A percentile compares a stretch with the other conserved stretches of the same genome.
These are phyloP conservation scores for Centropus unirufus DNA, from an alignment of 2,113 vertebrate species.

Conservation along the genomic window DNA sequence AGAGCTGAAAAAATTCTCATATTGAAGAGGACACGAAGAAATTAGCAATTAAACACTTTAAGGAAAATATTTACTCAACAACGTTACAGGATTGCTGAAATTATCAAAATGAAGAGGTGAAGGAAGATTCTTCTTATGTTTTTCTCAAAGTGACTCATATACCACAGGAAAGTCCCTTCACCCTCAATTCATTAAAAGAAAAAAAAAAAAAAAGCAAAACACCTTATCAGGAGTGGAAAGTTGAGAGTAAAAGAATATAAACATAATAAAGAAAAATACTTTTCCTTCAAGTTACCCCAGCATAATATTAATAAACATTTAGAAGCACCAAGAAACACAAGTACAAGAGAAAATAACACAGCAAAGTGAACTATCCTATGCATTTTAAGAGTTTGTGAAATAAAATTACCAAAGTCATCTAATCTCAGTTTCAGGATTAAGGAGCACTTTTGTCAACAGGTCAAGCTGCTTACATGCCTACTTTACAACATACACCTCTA, in stretches of 20 bases:
- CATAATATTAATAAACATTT: background rate
- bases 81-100: background rate
- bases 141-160: background rate
- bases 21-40: background rate
- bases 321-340: background rate
- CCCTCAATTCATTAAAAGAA: background rate
- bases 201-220: background rate
- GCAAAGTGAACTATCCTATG: background rate
- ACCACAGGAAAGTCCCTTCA: background rate
- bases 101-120: slow-evolving; percentile 19
- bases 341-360: background rate
- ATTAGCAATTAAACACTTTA: background rate
- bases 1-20: background rate
- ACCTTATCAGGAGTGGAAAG: background rate
- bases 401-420: background rate
- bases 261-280: background rate
- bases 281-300: background rate
- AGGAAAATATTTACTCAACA: slow-evolving; percentile 28
- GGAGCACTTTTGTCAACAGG: background rate
- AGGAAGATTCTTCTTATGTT: background rate
- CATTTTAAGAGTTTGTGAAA: background rate
- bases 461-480: background rate
- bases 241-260: background rate
- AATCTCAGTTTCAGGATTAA: background rate
- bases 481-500: background rate